phyloP scores from a whole-genome alignment of 2,797 vertebrate species.

The Sternotherus odoratus region DNA sequence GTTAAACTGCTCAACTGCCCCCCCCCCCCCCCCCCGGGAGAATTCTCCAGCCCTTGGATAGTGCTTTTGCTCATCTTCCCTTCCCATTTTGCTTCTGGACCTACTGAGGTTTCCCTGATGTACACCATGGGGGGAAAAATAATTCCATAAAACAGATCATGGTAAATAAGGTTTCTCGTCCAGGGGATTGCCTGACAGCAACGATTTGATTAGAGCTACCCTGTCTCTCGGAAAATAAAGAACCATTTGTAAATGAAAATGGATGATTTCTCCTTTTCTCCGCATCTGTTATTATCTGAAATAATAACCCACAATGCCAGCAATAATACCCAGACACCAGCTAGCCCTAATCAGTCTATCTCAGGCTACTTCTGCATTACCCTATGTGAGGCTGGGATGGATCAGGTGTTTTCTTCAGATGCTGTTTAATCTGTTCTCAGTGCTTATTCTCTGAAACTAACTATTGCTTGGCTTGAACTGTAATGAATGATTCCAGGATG shows the following conservation, averaged over 20 bases:
- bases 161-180: slow-evolving; percentile 43
- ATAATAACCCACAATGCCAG: slow-evolving; percentile 17
- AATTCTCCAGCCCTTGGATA: neutral
- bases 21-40: fast-evolving
- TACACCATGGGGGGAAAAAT: neutral
- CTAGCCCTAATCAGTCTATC: neutral
- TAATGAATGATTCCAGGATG: neutral
- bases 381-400: neutral
- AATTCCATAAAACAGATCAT: slow-evolving; percentile 14
- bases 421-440: neutral
- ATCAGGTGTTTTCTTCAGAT: neutral
- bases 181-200: slow-evolving; percentile 59
- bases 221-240: slow-evolving; percentile 50
- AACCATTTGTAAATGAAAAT: slow-evolving; percentile 63
- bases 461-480: neutral
- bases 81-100: neutral
- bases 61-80: neutral
- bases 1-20: neutral
- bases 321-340: slow-evolving; percentile 22
- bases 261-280: slow-evolving; percentile 61
- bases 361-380: neutral
- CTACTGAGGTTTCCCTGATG: neutral
- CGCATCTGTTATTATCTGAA: slow-evolving; percentile 60
- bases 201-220: slow-evolving; percentile 35
- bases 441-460: neutral